Evolutionary conservation across 2,888 invertebrate genomes (phyloP), one percentile per base, ranked within the genome.

Genomic region (Clistopyga incitator): DNA sequence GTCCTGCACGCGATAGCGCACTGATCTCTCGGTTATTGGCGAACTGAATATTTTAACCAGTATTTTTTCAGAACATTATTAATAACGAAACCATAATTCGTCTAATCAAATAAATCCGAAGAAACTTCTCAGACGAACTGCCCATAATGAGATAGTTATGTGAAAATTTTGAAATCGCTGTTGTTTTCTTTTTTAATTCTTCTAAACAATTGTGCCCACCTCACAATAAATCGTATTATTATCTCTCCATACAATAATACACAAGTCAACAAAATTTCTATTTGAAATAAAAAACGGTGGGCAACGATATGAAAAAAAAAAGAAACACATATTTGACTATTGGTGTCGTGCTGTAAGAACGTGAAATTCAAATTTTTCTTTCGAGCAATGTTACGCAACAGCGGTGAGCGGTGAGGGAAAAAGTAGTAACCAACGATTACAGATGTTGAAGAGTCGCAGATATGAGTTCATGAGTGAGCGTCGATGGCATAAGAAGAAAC

Each of bases 401-500:
- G 23, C 20, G 59, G 2, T 38, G 10, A 38, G 2, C 6, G 15
- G 59, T 29, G 47, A 15, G 29, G 52, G 34, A 52, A 64, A 78
- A 42, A 56, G 34, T 2, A 20, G 34, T 20, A 15, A 59, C 13
- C 1, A 15, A 61, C 25, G 67, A 70, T 77, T 52, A 56, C 11
- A 23, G 45, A 71, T 11, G 64, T 18, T 20, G 52, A 15, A 6
- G 18, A 38, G 61, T 34, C 34, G 18, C 25, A 11, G 76, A 18
- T 56, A 25, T 25, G 6, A 52, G 64, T 15, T 0, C 13, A 54
- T 18, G 56, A 25, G 29, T 13, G 20, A 45, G 29, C 56, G 67
- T 25, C 56, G 29, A 77, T 56, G 67, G 76, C 75, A 67, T 71
- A 50, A 56, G 72, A 67, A 74, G 50, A 81, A 81, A 77, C 67